phyloP scores from a whole-genome alignment of 2,797 vertebrate species.

The Dendrocincla fuliginosa region DNA sequence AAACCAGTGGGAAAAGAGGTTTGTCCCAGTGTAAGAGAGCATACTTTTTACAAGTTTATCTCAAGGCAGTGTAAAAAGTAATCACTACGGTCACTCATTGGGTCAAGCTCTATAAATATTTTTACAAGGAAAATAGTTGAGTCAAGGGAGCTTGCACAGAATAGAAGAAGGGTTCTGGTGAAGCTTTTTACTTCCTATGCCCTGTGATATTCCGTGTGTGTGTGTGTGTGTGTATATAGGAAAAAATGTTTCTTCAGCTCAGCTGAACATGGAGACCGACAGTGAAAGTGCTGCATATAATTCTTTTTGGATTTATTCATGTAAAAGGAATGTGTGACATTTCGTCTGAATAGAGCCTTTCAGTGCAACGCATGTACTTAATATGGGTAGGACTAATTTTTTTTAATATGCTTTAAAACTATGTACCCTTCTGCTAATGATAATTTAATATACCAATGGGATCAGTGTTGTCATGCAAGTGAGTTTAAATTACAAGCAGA shows the following conservation, averaged over 20 bases:
- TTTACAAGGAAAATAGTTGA: background rate
- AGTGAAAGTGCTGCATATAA: background rate
- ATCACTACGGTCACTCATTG: background rate
- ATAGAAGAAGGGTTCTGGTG: background rate
- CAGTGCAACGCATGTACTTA: constrained; percentile 38
- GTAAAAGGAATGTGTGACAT: constrained; percentile 75
- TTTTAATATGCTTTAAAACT: background rate
- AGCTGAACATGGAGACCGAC: background rate
- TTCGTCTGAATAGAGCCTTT: constrained; percentile 74
- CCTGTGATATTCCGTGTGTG: background rate
- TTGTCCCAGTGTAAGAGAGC: background rate
- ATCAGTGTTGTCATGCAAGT: background rate
- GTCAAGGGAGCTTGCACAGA: background rate
- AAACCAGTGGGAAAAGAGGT: background rate
- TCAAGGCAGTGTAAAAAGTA: background rate
- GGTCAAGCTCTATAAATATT: background rate
- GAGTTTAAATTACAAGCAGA: background rate
- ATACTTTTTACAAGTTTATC: background rate
- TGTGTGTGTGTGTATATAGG: background rate
- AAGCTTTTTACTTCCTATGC: background rate
- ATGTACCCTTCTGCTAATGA: background rate
- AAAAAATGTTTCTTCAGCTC: constrained; percentile 20
- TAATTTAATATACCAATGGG: background rate
- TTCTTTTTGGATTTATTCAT: constrained; percentile 54
- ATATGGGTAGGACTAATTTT: background rate